phyloP scores from a whole-genome alignment of 37 sponge, comb jelly and placozoan genomes.

The Halisarca cf. caerulea region DNA sequence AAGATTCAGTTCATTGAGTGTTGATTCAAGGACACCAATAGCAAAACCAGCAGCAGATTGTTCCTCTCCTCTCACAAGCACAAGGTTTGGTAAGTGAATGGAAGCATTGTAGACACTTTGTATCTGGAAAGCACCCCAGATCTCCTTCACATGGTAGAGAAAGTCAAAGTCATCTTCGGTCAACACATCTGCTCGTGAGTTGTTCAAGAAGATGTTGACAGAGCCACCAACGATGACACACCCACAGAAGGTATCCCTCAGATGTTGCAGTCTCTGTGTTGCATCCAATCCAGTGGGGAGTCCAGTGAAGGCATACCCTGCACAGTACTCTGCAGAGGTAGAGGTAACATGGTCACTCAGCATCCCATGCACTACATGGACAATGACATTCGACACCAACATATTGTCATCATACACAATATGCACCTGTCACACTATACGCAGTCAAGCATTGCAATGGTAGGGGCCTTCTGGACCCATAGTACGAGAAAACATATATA shows the following conservation, averaged over 20 bases:
- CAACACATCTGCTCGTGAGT: constrained; percentile 1
- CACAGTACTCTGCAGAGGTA: constrained; percentile 9
- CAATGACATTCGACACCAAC: neutral
- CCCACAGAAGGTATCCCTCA: constrained; percentile 57
- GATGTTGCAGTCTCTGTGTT: constrained; percentile 23
- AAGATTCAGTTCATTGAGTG: constrained; percentile 28
- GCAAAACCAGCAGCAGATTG: neutral
- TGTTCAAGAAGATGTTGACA: constrained; percentile 20
- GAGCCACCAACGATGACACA: constrained; percentile 55
- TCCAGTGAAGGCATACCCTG: constrained; percentile 9
- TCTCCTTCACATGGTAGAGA: constrained; percentile 52
- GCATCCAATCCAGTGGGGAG: constrained; percentile 15
- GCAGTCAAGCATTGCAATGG: no score
- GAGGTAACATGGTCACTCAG: neutral
- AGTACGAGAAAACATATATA: no score
- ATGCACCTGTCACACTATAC: no score
- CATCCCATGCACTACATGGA: no score
- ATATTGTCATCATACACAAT: neutral
- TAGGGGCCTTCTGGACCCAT: no score
- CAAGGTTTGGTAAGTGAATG: constrained; percentile 48
- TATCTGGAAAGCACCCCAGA: constrained; percentile 33
- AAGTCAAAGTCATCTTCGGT: constrained; percentile 51
- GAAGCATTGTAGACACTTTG: constrained; percentile 16
- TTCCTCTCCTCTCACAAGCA: constrained; percentile 46
- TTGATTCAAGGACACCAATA: neutral